These are phyloP conservation scores for Agrypnus murinus DNA, from an alignment of 2,888 invertebrate genomes.

Conservation along the genomic window DNA sequence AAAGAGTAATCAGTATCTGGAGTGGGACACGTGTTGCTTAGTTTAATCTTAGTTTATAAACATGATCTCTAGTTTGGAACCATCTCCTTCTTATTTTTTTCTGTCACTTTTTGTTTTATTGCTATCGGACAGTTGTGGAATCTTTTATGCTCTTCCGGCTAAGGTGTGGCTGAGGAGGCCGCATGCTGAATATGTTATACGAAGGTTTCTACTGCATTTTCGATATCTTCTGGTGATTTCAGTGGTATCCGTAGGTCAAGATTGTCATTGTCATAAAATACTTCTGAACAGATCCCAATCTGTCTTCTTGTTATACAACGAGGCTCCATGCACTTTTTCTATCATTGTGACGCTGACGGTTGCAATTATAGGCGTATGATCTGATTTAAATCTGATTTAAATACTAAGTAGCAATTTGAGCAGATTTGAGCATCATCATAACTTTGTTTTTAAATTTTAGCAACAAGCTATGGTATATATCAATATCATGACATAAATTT, in stretches of 20 bases:
- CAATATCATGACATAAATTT: no score
- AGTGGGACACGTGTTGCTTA: slow-evolving; percentile 10
- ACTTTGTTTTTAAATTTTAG: no score
- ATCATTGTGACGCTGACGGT: not conserved
- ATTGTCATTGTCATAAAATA: no score
- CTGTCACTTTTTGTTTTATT: slow-evolving; percentile 9
- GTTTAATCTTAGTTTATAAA: not conserved
- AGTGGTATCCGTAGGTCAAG: slow-evolving; percentile 8
- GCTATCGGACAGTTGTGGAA: slow-evolving; percentile 13
- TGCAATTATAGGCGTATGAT: slow-evolving; percentile 20
- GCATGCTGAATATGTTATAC: not conserved
- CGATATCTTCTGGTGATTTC: no score
- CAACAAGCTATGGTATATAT: no score
- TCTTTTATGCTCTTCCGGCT: not conserved
- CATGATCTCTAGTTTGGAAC: slow-evolving; percentile 27
- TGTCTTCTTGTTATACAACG: slow-evolving; percentile 4
- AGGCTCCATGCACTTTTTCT: not conserved
- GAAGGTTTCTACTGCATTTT: not conserved
- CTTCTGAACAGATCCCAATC: no score
- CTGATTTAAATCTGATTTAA: no score
- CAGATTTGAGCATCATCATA: no score
- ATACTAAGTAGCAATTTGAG: no score
- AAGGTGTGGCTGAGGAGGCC: not conserved
- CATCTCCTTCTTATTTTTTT: slow-evolving; percentile 21
- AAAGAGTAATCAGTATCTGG: slow-evolving; percentile 51